These are phyloP conservation scores for Pteropus rufus DNA, from an alignment of 2,797 vertebrate species.

Conservation along the genomic window DNA sequence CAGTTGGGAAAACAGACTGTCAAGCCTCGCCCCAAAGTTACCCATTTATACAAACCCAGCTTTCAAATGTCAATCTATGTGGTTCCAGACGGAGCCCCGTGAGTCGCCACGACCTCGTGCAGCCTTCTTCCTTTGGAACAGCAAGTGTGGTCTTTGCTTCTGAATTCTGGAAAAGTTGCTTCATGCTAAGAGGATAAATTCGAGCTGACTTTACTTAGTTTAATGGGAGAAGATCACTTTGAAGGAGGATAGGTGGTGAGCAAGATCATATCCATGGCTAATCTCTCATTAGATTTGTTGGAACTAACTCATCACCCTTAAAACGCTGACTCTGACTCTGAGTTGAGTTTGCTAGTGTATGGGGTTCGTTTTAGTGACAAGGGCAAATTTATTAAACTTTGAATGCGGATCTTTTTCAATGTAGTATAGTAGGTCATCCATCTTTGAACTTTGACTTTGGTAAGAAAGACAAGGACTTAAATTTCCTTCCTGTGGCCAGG, in stretches of 20 bases:
- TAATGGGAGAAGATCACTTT: background rate
- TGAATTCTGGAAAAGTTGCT: background rate
- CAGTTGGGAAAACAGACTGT: background rate
- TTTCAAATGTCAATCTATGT: background rate
- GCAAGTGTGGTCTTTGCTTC: background rate
- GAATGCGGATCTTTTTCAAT: background rate
- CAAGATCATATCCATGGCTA: too few species aligned
- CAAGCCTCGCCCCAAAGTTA: background rate
- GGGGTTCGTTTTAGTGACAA: background rate
- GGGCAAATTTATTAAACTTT: background rate
- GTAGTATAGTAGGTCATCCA: background rate
- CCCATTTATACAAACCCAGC: background rate
- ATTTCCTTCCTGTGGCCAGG: background rate
- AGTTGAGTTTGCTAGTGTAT: background rate
- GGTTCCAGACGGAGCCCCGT: rapidly evolving
- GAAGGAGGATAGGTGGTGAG: background rate
- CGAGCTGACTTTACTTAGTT: background rate
- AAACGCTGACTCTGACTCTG: background rate
- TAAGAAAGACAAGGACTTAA: background rate
- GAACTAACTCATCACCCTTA: background rate
- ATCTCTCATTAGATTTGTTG: background rate
- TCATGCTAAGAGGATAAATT: background rate
- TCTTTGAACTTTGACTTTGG: background rate
- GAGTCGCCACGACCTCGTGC: rapidly evolving
- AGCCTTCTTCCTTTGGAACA: background rate